Evolutionary conservation across 2,888 invertebrate species (phyloP), one percentile per base, ranked within the genome.

Genomic region (Acronicta aceris): DNA sequence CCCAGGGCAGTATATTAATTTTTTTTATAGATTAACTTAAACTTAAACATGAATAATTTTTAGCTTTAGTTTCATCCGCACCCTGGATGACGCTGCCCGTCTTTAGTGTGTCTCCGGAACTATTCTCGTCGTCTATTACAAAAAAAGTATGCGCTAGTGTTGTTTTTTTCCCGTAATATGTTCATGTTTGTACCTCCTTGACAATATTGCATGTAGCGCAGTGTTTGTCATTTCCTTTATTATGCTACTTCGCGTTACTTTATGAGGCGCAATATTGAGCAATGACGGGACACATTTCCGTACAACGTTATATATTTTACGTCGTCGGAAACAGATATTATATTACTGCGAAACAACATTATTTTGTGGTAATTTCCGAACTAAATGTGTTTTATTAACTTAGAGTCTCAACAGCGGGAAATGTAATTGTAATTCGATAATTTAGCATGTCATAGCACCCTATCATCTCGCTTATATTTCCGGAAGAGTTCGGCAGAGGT

Each of bases 231-330:
- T 80, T 71, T 71, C 65, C 75, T 81, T 79, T 71, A 78, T 78
- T 76, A 77, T 72, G 67, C 76, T 74, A 71, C 76, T 74, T 58
- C 56, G 63, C 59, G 62, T 72, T 78, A 73, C 71, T 79, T 78
- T 79, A 81, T 76, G 78, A 78, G 74, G 71, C 74, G 69, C 76
- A 78, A 81, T 83, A 85, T 81, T 81, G 81, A 81, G 80, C 75
- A 76, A 76, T 79, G 78, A 76, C 55, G 71, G 59, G 71, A 76
- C 67, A 68, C 64, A 75, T 81, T 84, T 78, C 72, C 71, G 65
- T 63, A 71, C 66, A 66, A 61, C 65, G 68, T 66, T 70, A 71
- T 78, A 78, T 78, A 81, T 79, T 75, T 63, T 58, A 62, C 52
- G 53, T 10, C 40, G 42, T 6, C 45, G 65, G 40, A 70, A 64